These are phyloP conservation scores for Synergus laeviventris DNA, from an alignment of 2,888 invertebrate species.

Conservation along the genomic window DNA sequence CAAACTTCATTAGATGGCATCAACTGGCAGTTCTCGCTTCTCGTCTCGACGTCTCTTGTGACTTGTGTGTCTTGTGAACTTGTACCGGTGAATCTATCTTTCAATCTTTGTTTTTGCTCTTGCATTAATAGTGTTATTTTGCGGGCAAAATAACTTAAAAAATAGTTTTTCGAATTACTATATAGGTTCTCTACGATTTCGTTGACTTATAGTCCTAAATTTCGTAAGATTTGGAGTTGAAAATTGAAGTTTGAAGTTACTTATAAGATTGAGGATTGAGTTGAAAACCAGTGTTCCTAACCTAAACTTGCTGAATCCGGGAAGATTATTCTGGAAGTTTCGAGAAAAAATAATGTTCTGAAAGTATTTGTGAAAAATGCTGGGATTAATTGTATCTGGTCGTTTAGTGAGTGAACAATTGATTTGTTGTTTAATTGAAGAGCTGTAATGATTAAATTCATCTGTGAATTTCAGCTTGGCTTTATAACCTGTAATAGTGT, in stretches of 20 bases:
- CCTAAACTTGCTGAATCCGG: not conserved
- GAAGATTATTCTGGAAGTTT: slow-evolving; percentile 20
- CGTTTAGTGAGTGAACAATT: slow-evolving; percentile 81
- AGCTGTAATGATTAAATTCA: slow-evolving; percentile 25
- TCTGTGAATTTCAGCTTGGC: not conserved
- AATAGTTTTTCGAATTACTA: not conserved
- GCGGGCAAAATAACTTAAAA: not conserved
- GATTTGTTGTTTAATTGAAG: slow-evolving; percentile 41
- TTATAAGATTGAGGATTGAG: not conserved
- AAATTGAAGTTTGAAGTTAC: not conserved
- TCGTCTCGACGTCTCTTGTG: no score
- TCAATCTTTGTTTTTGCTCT: not conserved
- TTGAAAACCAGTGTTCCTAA: not conserved
- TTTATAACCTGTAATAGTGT: not conserved
- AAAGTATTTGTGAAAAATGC: slow-evolving; percentile 77
- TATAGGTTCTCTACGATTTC: not conserved
- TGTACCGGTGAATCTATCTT: not conserved
- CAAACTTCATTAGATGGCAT: no score
- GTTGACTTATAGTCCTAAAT: not conserved
- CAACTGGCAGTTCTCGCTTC: no score
- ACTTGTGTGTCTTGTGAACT: no score
- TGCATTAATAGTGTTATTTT: not conserved
- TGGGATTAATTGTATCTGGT: slow-evolving; percentile 89
- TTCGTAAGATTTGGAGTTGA: not conserved
- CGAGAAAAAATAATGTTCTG: slow-evolving; percentile 12